Evolutionary conservation across 2,113 vertebrate species (phyloP), one percentile per base, ranked within the genome.

Genomic region (Pipa parva): DNA sequence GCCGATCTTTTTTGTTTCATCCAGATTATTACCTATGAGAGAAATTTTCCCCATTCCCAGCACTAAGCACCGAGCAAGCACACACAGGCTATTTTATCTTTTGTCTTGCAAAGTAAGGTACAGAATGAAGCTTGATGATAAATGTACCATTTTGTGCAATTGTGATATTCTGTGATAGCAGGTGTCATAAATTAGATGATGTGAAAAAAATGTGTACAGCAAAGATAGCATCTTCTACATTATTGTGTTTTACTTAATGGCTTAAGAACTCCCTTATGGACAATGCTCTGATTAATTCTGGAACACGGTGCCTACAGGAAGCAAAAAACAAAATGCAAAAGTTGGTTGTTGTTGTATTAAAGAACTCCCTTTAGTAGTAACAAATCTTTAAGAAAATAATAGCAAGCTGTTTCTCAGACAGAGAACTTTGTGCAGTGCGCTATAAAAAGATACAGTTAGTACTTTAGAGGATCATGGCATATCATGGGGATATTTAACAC

Each of bases 81-180:
- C 58, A 70, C 45, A 52, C 60, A 52, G 56, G 56, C 28, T 28
- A 20, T 61, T 50, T 28, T 15, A 20, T 25, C 51, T 49, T 70
- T 70, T 70, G 66, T 70, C 48, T 70, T 21, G 66, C 25, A 54
- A 39, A 70, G 36, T 31, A 45, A 54, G 48, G 57, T 54, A 70
- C 25, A 70, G 58, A 70, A 69, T 69, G 48, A 25, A 54, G 66
- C 66, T 70, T 70, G 58, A 70, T 69, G 66, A 61, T 70, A 70
- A 70, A 70, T 52, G 57, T 45, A 39, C 49, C 45, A 61, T 70
- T 70, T 70, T 61, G 48, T 46, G 58, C 48, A 70, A 70, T 70
- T 70, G 57, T 18, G 56, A 70, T 45, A 70, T 61, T 70, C 48
- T 61, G 27, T 31, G 66, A 45, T 61, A 61, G 65, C 66, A 70